Percentiles rank a stretch among this genome's conserved stretches.
Evolutionary conservation across 2,888 invertebrate species (phyloP).

Genomic region (Monochamus alternatus): DNA sequence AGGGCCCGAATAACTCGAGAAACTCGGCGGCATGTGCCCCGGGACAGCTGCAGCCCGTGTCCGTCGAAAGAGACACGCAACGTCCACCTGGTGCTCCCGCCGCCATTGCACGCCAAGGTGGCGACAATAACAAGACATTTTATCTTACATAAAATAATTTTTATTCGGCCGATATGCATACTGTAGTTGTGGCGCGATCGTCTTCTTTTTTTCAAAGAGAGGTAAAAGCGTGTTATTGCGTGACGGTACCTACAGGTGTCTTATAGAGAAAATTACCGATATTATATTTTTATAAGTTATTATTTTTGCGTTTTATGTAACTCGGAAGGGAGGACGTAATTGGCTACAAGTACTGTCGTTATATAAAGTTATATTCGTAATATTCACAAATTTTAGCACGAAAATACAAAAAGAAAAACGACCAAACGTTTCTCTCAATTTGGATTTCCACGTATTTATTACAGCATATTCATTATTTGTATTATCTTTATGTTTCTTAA

Average conservation of each 20-base stretch:
- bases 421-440: too few species aligned
- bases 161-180: slow-evolving; percentile 11
- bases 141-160: slow-evolving; percentile 24
- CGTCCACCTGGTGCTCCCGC: slow-evolving; percentile 61
- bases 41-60: slow-evolving; percentile 60
- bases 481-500: too few species aligned
- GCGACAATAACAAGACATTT: slow-evolving; percentile 40
- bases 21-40: slow-evolving; percentile 62
- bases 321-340: background rate
- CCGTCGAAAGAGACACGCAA: slow-evolving; percentile 54
- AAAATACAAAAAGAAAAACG: too few species aligned
- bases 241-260: slow-evolving; percentile 23
- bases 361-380: background rate
- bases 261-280: slow-evolving; percentile 17
- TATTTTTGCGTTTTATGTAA: slow-evolving; percentile 18
- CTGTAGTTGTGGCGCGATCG: background rate
- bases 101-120: slow-evolving; percentile 56
- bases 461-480: too few species aligned
- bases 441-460: too few species aligned
- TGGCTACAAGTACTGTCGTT: background rate
- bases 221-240: slow-evolving; percentile 25
- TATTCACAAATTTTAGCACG: too few species aligned
- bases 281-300: slow-evolving; percentile 20
- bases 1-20: slow-evolving; percentile 44
- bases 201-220: background rate